phyloP scores from a whole-genome alignment of 2,113 vertebrate genomes.

The Sigmodon hispidus region DNA sequence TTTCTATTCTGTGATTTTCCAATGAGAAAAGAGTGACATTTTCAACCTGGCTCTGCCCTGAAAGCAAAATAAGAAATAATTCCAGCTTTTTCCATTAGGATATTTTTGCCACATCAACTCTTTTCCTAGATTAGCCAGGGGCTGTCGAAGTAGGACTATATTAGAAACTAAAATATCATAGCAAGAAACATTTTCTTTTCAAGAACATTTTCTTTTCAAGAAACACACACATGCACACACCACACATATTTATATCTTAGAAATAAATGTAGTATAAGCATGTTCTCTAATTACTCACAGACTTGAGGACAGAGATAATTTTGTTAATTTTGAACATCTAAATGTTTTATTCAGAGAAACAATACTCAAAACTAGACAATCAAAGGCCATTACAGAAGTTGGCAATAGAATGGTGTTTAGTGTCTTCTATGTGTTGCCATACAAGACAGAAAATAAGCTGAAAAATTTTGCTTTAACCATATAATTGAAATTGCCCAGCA shows the following conservation, averaged over 20 bases:
- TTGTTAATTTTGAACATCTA: background rate
- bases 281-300: background rate
- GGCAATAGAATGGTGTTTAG: background rate
- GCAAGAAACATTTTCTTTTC: background rate
- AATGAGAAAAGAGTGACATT: background rate
- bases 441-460: background rate
- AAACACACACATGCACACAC: background rate
- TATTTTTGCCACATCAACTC: background rate
- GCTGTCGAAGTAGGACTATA: background rate
- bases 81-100: background rate
- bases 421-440: background rate
- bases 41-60: background rate
- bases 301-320: background rate
- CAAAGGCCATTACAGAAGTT: background rate
- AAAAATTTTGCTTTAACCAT: background rate
- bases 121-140: constrained; percentile 5
- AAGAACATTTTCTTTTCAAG: background rate
- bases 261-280: background rate
- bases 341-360: background rate
- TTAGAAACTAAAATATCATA: constrained; percentile 2
- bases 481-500: background rate
- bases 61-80: background rate
- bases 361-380: background rate
- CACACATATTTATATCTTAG: background rate
- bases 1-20: background rate